Base-by-base conservation (phyloP, 2,113 vertebrate species). In the Scalopus aquaticus region DNA sequence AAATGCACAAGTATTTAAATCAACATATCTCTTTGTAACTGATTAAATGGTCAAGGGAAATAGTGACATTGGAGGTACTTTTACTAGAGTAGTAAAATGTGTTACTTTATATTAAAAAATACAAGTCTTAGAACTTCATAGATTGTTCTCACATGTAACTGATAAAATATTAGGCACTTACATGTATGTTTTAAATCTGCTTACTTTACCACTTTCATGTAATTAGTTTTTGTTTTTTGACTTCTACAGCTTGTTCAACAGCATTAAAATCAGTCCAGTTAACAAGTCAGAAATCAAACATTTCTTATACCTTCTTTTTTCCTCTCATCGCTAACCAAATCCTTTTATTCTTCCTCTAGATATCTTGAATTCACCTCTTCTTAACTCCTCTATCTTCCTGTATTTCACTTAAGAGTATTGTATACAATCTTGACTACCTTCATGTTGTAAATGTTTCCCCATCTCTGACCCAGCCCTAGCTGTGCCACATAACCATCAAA, bases 1-100 rank as follows among this genome's bases (percentile, higher is more conserved):
- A 77, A 86, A 74, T 70, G 15, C 11, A 37, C 65, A 72, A 17
- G 10, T 76, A 85, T 90, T 84, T 90, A n/a, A 93, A 51, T 89
- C 39, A 87, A 32, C 46, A 46, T 60, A 49, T 74, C 13, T 95
- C 9, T 92, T 6, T 90, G 56, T 82, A 60, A 62, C 49, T 76
- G n/a, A 80, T 28, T 67, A 78, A 92, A 69, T 77, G 79, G 24
- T 42, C 54, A 77, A 70, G 39, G 56, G 39, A 80, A 65, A 62
- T 67, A 88, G 30, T 72, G 49, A 78, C 37, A 56, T 51, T 74
- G 49, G 64, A 77, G 15, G 16, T 87, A 39, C 54, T 72, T 77
- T 69, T 19, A 79, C 15, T 37, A 62, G 69, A 93, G 58, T 6
- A 51, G 26, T 84, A 44, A 77, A 46, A 58, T 78, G 17, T 65